These are phyloP conservation scores for Gallirallus australis DNA, from an alignment of 2,797 vertebrate species.

Conservation along the genomic window DNA sequence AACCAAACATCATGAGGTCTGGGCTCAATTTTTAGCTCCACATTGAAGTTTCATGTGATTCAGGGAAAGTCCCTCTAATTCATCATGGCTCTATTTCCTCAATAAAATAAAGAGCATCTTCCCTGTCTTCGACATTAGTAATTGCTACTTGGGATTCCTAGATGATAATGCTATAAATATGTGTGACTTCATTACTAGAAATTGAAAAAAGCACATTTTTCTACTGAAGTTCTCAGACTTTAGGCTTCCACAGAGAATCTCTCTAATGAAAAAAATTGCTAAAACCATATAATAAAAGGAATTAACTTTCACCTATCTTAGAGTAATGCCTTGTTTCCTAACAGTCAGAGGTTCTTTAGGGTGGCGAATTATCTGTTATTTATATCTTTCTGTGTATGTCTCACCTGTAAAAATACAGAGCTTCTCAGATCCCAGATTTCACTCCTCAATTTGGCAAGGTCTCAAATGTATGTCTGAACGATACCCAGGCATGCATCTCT, in stretches of 20 bases:
- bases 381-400: neutral
- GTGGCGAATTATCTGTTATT: neutral
- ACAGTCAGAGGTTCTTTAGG: neutral
- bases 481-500: neutral
- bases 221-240: neutral
- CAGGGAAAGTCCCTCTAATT: slow-evolving; percentile 24
- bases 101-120: slow-evolving; percentile 19
- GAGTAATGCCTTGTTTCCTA: neutral
- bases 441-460: neutral
- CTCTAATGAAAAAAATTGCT: neutral
- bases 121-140: neutral
- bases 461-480: neutral
- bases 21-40: slow-evolving; percentile 28
- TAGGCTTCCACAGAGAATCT: neutral
- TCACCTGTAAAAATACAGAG: neutral
- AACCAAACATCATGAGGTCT: neutral
- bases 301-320: neutral
- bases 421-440: neutral
- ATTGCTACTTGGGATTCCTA: slow-evolving; percentile 8
- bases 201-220: neutral
- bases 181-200: slow-evolving; percentile 26
- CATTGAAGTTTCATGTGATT: slow-evolving; percentile 13
- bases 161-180: slow-evolving; percentile 21
- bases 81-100: neutral
- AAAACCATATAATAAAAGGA: neutral